Evolutionary conservation across 2,888 invertebrate species (phyloP).

Genomic region (Andrena minutula): DNA sequence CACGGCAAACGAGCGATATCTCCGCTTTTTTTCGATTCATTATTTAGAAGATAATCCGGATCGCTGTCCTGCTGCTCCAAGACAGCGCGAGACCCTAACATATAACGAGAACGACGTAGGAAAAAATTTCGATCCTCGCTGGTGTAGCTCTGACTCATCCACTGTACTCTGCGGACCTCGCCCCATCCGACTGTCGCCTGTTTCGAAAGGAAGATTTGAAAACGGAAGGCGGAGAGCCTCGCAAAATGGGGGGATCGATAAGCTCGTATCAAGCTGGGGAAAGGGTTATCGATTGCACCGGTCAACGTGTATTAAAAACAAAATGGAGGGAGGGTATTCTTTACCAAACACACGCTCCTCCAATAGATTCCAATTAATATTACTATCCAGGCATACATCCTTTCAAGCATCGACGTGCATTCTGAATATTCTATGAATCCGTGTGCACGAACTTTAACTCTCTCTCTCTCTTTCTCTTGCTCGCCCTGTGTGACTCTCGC

Average conservation of each 20-base stretch:
- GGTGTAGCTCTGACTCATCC: slow-evolving; percentile 7
- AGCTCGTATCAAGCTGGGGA: slow-evolving; percentile 1
- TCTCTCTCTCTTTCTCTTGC: background rate
- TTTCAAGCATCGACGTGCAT: background rate
- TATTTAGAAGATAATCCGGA: slow-evolving; percentile 12
- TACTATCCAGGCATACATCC: background rate
- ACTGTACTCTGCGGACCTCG: slow-evolving; percentile 1
- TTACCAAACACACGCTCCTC: background rate
- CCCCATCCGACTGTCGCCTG: slow-evolving; percentile 5
- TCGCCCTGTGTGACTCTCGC: background rate
- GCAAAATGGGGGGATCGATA: slow-evolving; percentile 7
- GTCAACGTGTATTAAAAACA: background rate
- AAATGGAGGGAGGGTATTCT: background rate
- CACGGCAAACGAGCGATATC: background rate
- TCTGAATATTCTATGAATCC: slow-evolving; percentile 18
- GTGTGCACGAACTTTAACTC: slow-evolving; percentile 22
- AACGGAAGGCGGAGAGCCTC: background rate
- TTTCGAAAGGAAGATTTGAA: slow-evolving; percentile 5
- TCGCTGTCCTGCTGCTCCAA: background rate
- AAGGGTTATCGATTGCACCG: slow-evolving; percentile 13
- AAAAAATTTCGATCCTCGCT: slow-evolving; percentile 8
- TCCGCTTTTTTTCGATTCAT: slow-evolving; percentile 2
- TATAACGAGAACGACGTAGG: background rate
- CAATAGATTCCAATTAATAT: background rate
- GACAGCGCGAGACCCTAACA: background rate